Base-by-base conservation (phyloP, 2,797 vertebrate genomes). In the Rhinophrynus dorsalis region DNA sequence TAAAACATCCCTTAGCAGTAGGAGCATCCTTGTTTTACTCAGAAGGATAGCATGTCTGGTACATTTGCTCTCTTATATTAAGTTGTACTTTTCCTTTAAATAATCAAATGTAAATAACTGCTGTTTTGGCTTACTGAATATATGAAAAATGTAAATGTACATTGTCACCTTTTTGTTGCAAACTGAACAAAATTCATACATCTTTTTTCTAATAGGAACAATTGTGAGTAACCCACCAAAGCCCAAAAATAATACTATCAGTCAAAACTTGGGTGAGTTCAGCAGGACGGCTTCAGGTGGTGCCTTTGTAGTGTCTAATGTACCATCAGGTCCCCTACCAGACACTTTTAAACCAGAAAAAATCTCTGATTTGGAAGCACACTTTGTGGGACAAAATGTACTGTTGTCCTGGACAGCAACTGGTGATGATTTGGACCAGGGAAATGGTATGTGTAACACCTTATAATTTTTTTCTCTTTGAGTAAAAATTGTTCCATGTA, bases 341-440 rank as follows among this genome's bases (percentile, higher is more conserved):
- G 35, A 37, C 13, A 3, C 23, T 20, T 74, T 76, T 12, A 81
- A 83, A 63, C 86, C 86, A 0, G 64, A 60, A 64, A 85, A 66
- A 84, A 81, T 90, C 66, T 80, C 30, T 75, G 87, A 90, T 65
- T 80, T 89, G 13, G 42, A 52, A 0, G 86, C 80, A 45, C 32
- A 7, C 6, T 67, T 82, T 67, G 33, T 80, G 51, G 75, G 65
- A 12, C 47, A 76, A 42, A 33, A 51, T 5, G 75, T 87, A 61
- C n/a, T 79, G 23, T 79, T 91, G 50, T 79, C 63, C 11, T 90
- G 88, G 87, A 91, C 85, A 12, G 88, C 87, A 60, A 82, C 88
- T 62, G 88, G 88, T 30, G 76, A 79, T 5, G 76, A 84, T n/a
- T 75, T 82, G 0, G 88, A 90, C 60, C 60, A 33, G 20, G 88